Evolutionary conservation across 2,113 vertebrate species (phyloP).

Genomic region (Holacanthus passer): DNA sequence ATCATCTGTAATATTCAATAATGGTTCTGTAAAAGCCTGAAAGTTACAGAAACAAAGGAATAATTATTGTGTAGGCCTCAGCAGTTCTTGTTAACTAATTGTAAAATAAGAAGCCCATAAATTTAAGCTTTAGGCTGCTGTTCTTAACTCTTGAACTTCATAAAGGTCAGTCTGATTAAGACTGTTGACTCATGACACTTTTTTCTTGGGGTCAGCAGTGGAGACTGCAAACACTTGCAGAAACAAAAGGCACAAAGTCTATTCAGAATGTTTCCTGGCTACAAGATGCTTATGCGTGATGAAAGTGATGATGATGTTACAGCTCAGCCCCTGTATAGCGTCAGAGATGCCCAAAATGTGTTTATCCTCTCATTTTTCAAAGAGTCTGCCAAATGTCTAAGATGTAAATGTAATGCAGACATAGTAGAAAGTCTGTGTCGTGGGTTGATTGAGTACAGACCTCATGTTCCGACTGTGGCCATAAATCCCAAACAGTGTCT

Average conservation of each 20-base stretch:
- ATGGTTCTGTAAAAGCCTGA: not conserved
- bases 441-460: constrained; percentile 50
- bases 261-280: constrained; percentile 8
- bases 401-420: constrained; percentile 4
- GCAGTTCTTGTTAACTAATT: not conserved
- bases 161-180: not conserved
- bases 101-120: not conserved
- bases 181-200: not conserved
- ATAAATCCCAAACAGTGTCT: not conserved
- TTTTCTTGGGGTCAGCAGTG: not conserved
- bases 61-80: not conserved
- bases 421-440: constrained; percentile 7
- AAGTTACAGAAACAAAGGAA: not conserved
- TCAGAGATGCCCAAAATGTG: not conserved
- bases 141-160: not conserved
- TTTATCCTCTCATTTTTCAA: not conserved
- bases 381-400: not conserved
- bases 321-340: not conserved
- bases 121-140: not conserved
- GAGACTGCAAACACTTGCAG: not conserved
- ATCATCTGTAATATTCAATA: not conserved
- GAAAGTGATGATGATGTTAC: not conserved
- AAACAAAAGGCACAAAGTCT: not conserved
- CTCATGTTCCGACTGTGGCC: not conserved
- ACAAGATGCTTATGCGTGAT: not conserved